Base-by-base conservation (phyloP, 1,140 invertebrate genomes). In the Paramacrobiotus metropolitanus region DNA sequence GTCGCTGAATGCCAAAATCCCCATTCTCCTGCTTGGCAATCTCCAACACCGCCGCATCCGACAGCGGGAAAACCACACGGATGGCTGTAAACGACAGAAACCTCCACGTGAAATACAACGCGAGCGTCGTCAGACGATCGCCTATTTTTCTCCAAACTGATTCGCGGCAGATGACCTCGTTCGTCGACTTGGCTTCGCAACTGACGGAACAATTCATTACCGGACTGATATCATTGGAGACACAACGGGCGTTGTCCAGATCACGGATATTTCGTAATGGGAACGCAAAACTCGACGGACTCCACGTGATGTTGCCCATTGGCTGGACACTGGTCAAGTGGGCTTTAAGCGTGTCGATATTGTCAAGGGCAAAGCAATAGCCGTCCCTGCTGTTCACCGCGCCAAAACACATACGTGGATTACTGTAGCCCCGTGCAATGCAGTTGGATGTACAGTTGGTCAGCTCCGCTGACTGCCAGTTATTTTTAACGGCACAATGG, bases 1-100 rank as follows among this genome's bases (percentile, higher is more conserved):
- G 24, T 24, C 48, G 15, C 24, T 55, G 48, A 20, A 55, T 55
- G 48, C 48, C 48, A 55, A 55, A 55, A 28, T 55, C 48, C 48
- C 48, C 48, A 20, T 55, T 55, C 4, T 55, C 15, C 48, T 55
- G 15, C 48, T 55, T 55, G 15, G 48, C 24, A 9, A 55, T 55
- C 24, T 55, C 48, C 48, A 55, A 28, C 15, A 55, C 9, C 48
- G 48, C 48, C 24, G 48, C 48, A 24, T 55, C 48, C 4, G 4
- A 9, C 48, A 55, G 24, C 15, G 48, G 48, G 48, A 55, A 55
- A 0, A 55, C 48, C 48, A 55, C 48, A 15, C 48, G 15, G 4
- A 55, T 28, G 15, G 48, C 48, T 9, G 48, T 55, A 24, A 55
- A 55, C 15, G 48, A 55, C 15, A 55, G 48, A 24, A 55, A 55